A percentile compares a stretch with the other conserved stretches of the same genome.
Evolutionary conservation across 1,140 invertebrate genomes (phyloP).

Genomic region (Thrips palmi): DNA sequence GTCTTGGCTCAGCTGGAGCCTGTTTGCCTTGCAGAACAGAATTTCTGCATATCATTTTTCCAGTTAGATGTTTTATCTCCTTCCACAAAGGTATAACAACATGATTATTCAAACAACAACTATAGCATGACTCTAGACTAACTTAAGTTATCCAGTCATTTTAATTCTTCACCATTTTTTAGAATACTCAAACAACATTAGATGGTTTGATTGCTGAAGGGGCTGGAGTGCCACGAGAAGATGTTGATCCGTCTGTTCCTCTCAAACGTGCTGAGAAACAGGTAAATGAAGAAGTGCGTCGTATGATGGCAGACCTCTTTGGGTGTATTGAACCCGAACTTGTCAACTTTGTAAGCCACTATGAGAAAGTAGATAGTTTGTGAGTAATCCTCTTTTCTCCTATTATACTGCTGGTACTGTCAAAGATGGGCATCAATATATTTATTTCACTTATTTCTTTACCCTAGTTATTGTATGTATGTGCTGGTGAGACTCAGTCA

Average conservation of each 20-base stretch:
- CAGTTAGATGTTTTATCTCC: conserved; percentile 49
- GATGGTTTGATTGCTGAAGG: conserved; percentile 20
- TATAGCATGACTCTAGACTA: conserved; percentile 15
- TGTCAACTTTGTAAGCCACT: conserved; percentile 61
- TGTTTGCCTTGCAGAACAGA: conserved; percentile 83
- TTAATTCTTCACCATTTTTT: no score
- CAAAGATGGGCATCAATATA: background rate
- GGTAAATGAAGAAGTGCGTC: conserved; percentile 57
- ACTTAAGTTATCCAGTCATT: background rate
- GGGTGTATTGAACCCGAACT: conserved; percentile 69
- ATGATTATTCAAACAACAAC: no score
- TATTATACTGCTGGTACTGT: background rate
- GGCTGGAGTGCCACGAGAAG: conserved; percentile 17
- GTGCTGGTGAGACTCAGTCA: conserved; percentile 74
- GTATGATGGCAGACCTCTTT: conserved; percentile 78
- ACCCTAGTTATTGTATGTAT: conserved; percentile 73
- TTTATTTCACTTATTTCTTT: conserved; percentile 10
- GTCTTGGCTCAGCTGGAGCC: conserved; percentile 78
- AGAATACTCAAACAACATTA: conserved; percentile 35
- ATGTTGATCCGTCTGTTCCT: conserved; percentile 22
- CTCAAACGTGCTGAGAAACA: conserved; percentile 45
- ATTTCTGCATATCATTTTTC: conserved; percentile 89
- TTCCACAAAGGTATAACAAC: conserved; percentile 26
- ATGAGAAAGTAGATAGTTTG: conserved; percentile 78
- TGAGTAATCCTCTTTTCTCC: conserved; percentile 28